Conservation (phyloP, 2,797 vertebrate genomes). For the Dromococcyx pavoninus region DNA sequence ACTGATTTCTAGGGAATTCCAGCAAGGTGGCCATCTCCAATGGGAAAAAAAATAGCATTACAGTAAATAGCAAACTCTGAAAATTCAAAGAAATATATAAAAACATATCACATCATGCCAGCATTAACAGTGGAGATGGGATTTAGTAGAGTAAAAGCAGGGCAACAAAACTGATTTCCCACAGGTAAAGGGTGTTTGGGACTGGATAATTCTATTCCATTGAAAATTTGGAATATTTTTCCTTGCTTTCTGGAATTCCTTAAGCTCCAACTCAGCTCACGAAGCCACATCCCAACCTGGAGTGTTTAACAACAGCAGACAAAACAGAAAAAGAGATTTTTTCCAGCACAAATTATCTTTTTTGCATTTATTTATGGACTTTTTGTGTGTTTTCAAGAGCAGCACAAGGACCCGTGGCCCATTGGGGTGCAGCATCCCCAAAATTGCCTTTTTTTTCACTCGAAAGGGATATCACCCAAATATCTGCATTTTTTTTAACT, state of each 20-base stretch:
- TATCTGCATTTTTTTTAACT: not conserved
- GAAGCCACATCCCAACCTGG: not conserved
- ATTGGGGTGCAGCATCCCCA: not conserved
- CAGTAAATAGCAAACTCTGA: not conserved
- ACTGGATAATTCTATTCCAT: too few relatives aligned
- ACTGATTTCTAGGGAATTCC: not conserved
- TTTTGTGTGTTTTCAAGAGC: not conserved
- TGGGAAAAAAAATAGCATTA: not conserved
- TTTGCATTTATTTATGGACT: not conserved
- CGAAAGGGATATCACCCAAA: not conserved
- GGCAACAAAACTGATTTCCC: not conserved
- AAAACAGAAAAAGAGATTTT: not conserved
- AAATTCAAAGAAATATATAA: not conserved
- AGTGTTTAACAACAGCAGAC: accelerated
- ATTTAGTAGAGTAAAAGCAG: not conserved
- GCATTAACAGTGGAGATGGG: not conserved
- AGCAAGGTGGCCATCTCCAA: not conserved
- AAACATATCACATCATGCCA: accelerated
- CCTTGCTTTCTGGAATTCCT: not conserved
- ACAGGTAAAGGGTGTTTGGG: not conserved
- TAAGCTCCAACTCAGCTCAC: not conserved
- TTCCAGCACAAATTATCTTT: not conserved
- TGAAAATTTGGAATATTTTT: not conserved
- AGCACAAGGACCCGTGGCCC: accelerated
- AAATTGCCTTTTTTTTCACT: not conserved